These are phyloP conservation scores for Megalops cyprinoides DNA, from an alignment of 2,797 vertebrate species.

Conservation along the genomic window DNA sequence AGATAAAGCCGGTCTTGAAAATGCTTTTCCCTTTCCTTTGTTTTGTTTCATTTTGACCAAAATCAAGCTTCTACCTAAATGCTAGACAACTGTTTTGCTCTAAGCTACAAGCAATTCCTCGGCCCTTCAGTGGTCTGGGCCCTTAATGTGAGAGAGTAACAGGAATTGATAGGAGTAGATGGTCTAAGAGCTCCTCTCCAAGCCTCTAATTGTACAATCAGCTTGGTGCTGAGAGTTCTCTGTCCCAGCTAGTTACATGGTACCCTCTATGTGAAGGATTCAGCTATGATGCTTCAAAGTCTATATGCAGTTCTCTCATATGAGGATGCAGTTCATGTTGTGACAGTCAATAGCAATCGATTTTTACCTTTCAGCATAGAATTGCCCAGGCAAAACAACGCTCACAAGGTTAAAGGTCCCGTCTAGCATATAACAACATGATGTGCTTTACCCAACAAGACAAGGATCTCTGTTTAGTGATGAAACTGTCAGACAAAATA, in stretches of 20 bases:
- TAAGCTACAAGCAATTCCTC: not conserved
- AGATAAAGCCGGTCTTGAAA: not conserved
- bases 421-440: not conserved
- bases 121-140: not conserved
- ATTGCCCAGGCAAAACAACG: not conserved
- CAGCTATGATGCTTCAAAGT: not conserved
- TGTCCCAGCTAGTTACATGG: not conserved
- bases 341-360: too few species aligned
- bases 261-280: not conserved
- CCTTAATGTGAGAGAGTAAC: not conserved
- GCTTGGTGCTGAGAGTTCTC: not conserved
- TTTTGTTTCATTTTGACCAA: not conserved
- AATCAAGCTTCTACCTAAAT: not conserved
- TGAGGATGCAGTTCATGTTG: too few species aligned
- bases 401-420: not conserved
- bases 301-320: not conserved
- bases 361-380: not conserved
- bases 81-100: not conserved
- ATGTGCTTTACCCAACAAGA: not conserved
- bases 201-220: not conserved
- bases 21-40: not conserved
- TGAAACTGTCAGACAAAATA: not conserved
- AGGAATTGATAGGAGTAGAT: not conserved
- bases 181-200: not conserved
- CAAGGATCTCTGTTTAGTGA: not conserved